Base-by-base conservation (phyloP, 2,113 vertebrate genomes). In the Perca fluviatilis region DNA sequence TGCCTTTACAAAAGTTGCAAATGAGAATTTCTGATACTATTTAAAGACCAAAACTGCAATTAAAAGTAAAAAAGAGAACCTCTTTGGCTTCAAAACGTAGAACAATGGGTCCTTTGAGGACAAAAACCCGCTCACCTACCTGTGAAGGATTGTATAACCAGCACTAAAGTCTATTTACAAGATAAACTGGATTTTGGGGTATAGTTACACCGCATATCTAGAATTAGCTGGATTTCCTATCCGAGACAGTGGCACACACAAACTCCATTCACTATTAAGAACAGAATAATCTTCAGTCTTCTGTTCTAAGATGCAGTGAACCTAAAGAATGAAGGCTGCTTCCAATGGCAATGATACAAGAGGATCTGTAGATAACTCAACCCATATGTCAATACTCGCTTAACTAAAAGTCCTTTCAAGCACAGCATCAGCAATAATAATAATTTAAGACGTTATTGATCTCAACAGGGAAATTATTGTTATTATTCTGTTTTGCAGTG, bases 141-240 rank as follows among this genome's bases (percentile, higher is more conserved):
- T 81, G 50, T 62, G 43, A 78, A 50, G 75, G 77, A 86, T 90
- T 77, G 43, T 73, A 81, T 77, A 66, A 86, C 79, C 50, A 40
- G 54, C 77, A 40, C 77, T 62, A 25, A 80, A 71, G 60, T 85
- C 74, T 79, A 57, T 88, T 90, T 83, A 86, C 81, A 83, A 85
- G 76, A 82, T 68, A 67, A 62, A 79, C 74, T 79, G 62, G 81
- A 84, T 82, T 56, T 80, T 5, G 57, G 63, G 61, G 74, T 85
- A 63, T 49, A 67, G 89, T 86, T 80, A 85, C 81, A 56, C n/a
- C 58, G 69, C 51, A 77, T 62, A 71, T 83, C 40, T 46, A 71
- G 83, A 81, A 83, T 84, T 86, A 84, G 78, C 15, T 50, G 40
- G 88, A 81, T 64, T 74, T 88, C 70, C 68, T 72, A 61, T 79